Conservation (phyloP, 2,888 invertebrate species). For the Abrostola triplasia region DNA sequence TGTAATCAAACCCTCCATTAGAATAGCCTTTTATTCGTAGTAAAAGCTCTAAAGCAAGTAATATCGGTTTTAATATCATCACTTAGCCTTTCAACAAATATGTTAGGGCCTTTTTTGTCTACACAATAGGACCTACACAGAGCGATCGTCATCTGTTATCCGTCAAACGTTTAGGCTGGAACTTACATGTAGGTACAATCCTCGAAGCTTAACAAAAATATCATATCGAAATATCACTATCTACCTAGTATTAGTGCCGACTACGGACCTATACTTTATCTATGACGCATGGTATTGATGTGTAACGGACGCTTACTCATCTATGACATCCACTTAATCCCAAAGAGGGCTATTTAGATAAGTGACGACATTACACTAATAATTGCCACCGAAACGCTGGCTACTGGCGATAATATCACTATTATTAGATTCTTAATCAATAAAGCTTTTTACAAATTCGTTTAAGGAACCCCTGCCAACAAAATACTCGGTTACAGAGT, state of each 20-base stretch:
- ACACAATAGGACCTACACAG: neutral
- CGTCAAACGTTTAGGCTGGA: neutral
- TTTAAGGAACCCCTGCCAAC: neutral
- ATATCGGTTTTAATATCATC: neutral
- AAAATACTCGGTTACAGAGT: slow-evolving; percentile 11
- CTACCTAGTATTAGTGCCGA: too few relatives aligned
- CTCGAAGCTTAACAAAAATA: too few relatives aligned
- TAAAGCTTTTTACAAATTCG: neutral
- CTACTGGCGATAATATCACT: too few relatives aligned
- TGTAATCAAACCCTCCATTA: slow-evolving; percentile 2
- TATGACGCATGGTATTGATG: neutral
- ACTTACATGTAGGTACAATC: neutral
- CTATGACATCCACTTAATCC: neutral
- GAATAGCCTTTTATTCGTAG: too few relatives aligned
- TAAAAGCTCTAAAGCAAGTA: too few relatives aligned
- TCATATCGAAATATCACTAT: too few relatives aligned
- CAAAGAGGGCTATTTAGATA: neutral
- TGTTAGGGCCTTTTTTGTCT: neutral
- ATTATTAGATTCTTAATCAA: neutral
- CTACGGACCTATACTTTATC: too few relatives aligned
- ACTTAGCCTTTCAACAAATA: neutral
- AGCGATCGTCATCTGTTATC: neutral
- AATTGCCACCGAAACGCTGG: too few relatives aligned
- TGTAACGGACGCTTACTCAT: neutral
- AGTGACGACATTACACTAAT: too few relatives aligned